phyloP scores from a whole-genome alignment of 2,888 invertebrate genomes.

The Lepidocyrtinus sp. region DNA sequence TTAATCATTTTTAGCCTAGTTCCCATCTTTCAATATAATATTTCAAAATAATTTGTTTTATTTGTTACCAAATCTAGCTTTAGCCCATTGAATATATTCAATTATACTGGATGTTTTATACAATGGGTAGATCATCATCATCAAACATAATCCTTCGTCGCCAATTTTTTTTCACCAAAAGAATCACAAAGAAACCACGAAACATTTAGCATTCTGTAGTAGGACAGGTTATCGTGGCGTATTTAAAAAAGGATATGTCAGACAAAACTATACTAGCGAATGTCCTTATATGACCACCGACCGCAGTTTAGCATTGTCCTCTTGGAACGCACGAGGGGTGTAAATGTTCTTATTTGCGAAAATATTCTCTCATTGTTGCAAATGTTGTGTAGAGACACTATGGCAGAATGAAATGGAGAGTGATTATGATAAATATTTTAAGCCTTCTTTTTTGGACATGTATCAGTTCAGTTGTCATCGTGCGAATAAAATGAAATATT shows the following conservation, averaged over 20 bases:
- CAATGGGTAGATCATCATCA: too few relatives aligned
- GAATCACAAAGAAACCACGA: constrained; percentile 3
- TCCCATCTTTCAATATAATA: constrained; percentile 22
- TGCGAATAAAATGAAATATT: constrained; percentile 49
- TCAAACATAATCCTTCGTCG: too few relatives aligned
- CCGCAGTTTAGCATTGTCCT: constrained; percentile 13
- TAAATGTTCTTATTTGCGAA: neutral
- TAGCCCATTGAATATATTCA: neutral
- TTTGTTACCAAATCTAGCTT: constrained; percentile 19
- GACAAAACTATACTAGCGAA: constrained; percentile 5
- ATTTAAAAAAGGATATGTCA: constrained; percentile 10
- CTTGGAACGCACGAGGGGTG: constrained; percentile 11
- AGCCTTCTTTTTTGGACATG: constrained; percentile 56
- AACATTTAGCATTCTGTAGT: constrained; percentile 10
- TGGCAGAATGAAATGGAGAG: constrained; percentile 17
- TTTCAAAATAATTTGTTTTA: constrained; percentile 14
- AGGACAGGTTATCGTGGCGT: constrained; percentile 9
- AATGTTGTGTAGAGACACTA: neutral
- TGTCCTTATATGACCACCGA: constrained; percentile 13
- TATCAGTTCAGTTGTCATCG: constrained; percentile 56
- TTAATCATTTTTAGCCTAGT: constrained; percentile 28
- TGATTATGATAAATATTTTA: constrained; percentile 56
- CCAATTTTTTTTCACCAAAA: too few relatives aligned
- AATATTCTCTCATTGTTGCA: neutral
- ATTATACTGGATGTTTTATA: too few relatives aligned